phyloP scores from a whole-genome alignment of 1,140 invertebrate genomes.

The Drosophila simulans region DNA sequence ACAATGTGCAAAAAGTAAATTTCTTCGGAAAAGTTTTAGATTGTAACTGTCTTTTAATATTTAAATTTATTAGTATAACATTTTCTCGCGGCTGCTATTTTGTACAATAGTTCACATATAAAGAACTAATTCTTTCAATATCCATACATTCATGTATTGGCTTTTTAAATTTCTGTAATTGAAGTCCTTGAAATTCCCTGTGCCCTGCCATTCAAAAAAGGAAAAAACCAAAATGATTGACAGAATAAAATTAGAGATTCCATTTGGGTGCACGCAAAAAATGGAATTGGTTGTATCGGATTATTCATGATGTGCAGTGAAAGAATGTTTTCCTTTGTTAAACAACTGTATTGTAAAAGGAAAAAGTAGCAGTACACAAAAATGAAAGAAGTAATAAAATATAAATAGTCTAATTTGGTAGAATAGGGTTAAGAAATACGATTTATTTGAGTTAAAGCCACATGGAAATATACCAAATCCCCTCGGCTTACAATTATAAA shows the following conservation, averaged over 20 bases:
- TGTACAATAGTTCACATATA: neutral
- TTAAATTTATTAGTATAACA: neutral
- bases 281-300: neutral
- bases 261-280: neutral
- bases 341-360: too few relatives aligned
- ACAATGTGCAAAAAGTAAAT: neutral
- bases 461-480: neutral
- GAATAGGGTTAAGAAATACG: neutral
- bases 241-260: slow-evolving; percentile 6
- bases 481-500: slow-evolving; percentile 18
- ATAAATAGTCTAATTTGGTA: neutral
- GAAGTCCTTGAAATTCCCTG: neutral
- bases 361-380: too few relatives aligned
- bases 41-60: neutral
- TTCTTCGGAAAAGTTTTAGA: neutral
- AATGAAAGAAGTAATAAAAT: too few relatives aligned
- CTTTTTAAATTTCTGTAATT: neutral
- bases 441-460: neutral
- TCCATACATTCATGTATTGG: too few relatives aligned
- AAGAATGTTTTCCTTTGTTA: too few relatives aligned
- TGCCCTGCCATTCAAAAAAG: neutral
- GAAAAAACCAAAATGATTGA: neutral
- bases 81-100: too few relatives aligned
- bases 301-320: neutral
- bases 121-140: neutral